Conservation (phyloP, 2,113 vertebrate genomes). For the Coracopsis vasa region DNA sequence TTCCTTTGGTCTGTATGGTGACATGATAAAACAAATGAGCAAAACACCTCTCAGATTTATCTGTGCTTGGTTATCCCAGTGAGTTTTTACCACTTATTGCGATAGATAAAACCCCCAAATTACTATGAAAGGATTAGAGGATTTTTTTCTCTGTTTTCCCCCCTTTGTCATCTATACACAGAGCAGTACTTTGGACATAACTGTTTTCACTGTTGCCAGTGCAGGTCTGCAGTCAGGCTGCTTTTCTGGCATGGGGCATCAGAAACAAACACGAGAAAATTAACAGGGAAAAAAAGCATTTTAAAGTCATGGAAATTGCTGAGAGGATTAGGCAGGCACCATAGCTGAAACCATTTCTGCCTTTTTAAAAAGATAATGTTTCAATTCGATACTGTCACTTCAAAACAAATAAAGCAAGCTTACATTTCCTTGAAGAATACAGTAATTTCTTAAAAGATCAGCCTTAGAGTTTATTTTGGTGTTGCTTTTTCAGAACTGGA, state of each 20-base stretch:
- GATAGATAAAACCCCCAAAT: not conserved
- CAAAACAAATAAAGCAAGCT: not conserved
- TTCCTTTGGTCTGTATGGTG: not conserved
- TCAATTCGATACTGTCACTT: not conserved
- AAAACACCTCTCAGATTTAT: not conserved
- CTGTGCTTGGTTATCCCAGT: not conserved
- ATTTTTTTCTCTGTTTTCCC: not conserved
- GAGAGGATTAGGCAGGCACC: not conserved
- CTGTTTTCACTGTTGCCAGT: not conserved
- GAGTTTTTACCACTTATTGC: not conserved
- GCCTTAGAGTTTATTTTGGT: not conserved
- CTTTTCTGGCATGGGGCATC: not conserved
- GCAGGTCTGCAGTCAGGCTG: not conserved
- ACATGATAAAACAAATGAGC: not conserved
- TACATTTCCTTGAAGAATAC: not conserved
- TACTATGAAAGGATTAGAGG: not conserved
- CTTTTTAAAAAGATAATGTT: not conserved
- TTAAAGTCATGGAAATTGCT: not conserved
- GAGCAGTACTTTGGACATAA: not conserved
- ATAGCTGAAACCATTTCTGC: not conserved
- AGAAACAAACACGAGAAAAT: not conserved
- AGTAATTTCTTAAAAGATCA: not conserved
- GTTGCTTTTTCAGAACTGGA: not conserved
- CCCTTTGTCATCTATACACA: not conserved
- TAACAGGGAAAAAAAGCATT: not conserved